These are phyloP conservation scores for Parotia lawesii DNA, from an alignment of 2,113 vertebrate species.

Conservation along the genomic window DNA sequence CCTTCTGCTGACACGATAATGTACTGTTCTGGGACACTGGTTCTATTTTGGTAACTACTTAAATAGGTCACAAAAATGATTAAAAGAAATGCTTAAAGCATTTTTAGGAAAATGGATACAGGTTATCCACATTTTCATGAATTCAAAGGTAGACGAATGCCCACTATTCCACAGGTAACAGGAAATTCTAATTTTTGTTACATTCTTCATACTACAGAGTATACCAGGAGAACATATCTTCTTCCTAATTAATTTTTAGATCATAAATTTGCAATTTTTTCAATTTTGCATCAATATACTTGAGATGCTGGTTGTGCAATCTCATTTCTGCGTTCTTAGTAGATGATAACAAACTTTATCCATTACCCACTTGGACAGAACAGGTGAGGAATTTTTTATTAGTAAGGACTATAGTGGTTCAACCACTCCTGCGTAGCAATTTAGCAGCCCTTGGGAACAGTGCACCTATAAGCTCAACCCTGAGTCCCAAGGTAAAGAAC, in stretches of 20 bases:
- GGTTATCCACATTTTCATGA: not conserved
- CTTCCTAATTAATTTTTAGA: not conserved
- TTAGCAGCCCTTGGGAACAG: not conserved
- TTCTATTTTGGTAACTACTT: slow-evolving; percentile 11
- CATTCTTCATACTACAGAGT: not conserved
- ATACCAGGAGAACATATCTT: not conserved
- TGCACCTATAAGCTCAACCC: not conserved
- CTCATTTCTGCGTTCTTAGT: not conserved
- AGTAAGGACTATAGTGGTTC: not conserved
- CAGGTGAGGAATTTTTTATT: not conserved
- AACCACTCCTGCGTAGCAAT: not conserved
- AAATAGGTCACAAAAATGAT: slow-evolving; percentile 22
- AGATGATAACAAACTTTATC: not conserved
- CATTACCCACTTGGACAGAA: not conserved
- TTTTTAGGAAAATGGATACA: not conserved
- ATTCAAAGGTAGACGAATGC: not conserved
- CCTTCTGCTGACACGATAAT: not conserved
- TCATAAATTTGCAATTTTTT: not conserved
- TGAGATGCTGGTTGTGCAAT: not conserved
- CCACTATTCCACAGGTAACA: not conserved
- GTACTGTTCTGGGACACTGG: not conserved
- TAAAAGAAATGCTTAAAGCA: not conserved
- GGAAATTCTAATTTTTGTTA: not conserved
- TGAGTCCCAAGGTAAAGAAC: not conserved
- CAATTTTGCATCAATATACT: not conserved